Evolutionary conservation across 1,140 invertebrate species (phyloP).

Genomic region (Leucophenga varia): DNA sequence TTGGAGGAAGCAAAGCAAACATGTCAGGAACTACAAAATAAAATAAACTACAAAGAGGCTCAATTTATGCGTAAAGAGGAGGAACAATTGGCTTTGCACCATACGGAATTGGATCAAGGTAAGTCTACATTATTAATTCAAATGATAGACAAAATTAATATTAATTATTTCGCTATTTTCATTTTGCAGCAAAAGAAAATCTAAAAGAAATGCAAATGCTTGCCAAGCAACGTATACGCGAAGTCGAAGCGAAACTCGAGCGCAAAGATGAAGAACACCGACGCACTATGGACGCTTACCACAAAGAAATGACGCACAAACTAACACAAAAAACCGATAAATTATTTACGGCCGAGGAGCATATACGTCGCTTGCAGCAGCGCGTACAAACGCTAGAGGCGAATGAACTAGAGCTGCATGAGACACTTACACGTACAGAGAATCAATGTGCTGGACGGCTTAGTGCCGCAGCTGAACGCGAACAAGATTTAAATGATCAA

Average conservation of each 20-base stretch:
- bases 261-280: constrained; percentile 35
- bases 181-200: constrained; percentile 33
- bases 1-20: constrained; percentile 60
- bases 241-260: constrained; percentile 35
- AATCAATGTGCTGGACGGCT: constrained; percentile 28
- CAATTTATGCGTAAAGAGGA: constrained; percentile 37
- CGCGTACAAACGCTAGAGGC: constrained; percentile 35
- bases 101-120: constrained; percentile 46
- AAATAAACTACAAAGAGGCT: constrained; percentile 56
- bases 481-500: constrained; percentile 42
- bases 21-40: constrained; percentile 60
- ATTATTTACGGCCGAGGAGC: constrained; percentile 25
- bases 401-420: constrained; percentile 41
- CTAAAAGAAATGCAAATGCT: constrained; percentile 36
- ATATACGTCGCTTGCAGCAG: constrained; percentile 39
- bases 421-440: constrained; percentile 36
- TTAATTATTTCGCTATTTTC: neutral
- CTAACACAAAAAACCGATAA: constrained; percentile 33
- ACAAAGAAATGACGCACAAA: constrained; percentile 32
- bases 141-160: neutral
- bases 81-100: constrained; percentile 35
- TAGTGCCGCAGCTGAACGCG: constrained; percentile 32
- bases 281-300: constrained; percentile 34
- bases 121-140: neutral
- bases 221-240: constrained; percentile 36